A percentile compares a stretch with the other conserved stretches of the same genome.
These are phyloP conservation scores for Nansenia antarctica DNA, from an alignment of 2,113 vertebrate genomes.

Conservation along the genomic window DNA sequence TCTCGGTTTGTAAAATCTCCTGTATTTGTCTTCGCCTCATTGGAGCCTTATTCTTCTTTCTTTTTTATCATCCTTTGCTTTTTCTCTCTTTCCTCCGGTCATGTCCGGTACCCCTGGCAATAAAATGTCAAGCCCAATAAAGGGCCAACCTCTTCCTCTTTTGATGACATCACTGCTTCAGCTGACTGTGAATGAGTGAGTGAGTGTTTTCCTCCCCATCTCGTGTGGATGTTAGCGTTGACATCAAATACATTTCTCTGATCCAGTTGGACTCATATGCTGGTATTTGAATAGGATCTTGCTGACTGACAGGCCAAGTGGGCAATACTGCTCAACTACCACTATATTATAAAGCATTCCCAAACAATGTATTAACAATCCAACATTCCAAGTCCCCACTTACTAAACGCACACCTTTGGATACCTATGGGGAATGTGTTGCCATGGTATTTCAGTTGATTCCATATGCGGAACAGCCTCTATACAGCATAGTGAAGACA, in stretches of 20 bases:
- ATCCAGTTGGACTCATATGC: conserved; percentile 21
- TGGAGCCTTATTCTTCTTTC: not conserved
- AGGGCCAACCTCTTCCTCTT: conserved; percentile 37
- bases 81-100: conserved; percentile 11
- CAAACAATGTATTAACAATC: too few relatives aligned
- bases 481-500: too few relatives aligned
- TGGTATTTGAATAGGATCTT: too few relatives aligned
- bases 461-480: too few relatives aligned
- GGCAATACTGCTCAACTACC: too few relatives aligned
- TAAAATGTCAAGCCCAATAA: conserved; percentile 51
- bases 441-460: too few relatives aligned
- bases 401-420: too few relatives aligned
- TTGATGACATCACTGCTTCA: conserved; percentile 60
- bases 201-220: conserved; percentile 45
- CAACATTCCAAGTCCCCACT: too few relatives aligned
- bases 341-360: too few relatives aligned
- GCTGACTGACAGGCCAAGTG: too few relatives aligned
- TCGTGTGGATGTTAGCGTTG: conserved; percentile 39
- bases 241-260: conserved; percentile 36
- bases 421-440: too few relatives aligned
- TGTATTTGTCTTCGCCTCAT: conserved; percentile 2
- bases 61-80: conserved; percentile 7
- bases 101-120: conserved; percentile 33
- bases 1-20: not conserved
- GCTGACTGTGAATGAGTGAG: conserved; percentile 38